phyloP scores from a whole-genome alignment of 2,113 vertebrate species.

The Hyaena hyaena region DNA sequence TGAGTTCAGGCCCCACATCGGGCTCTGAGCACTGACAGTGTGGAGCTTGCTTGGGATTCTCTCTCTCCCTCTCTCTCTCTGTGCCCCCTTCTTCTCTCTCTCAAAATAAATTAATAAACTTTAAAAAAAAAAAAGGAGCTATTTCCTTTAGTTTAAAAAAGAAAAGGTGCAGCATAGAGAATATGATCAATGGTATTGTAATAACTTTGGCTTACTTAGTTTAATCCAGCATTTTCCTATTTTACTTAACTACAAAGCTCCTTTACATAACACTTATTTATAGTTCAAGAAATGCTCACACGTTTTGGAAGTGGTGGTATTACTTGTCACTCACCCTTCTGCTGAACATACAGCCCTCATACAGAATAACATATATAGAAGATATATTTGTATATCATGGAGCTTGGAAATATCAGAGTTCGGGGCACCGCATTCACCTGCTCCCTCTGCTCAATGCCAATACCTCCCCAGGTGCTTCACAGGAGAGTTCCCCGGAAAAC shows the following conservation, averaged over 20 bases:
- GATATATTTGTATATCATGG: neutral
- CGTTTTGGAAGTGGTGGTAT: neutral
- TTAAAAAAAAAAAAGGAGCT: no score
- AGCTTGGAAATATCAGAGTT: neutral
- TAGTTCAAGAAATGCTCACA: neutral
- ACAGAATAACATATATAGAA: neutral
- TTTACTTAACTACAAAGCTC: neutral
- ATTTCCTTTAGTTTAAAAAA: no score
- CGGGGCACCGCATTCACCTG: neutral
- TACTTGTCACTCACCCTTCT: neutral
- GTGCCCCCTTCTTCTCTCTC: no score
- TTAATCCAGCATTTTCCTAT: neutral
- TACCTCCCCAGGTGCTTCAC: neutral
- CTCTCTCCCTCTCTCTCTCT: no score
- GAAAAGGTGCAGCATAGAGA: neutral
- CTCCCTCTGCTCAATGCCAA: neutral
- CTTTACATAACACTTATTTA: neutral
- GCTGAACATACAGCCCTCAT: neutral
- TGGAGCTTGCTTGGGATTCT: no score
- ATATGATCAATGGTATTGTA: neutral
- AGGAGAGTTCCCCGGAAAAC: neutral
- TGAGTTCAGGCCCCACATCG: no score
- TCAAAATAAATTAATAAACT: no score
- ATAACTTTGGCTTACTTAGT: neutral
- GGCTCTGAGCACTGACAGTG: no score